Evolutionary conservation across 1,140 invertebrate species (phyloP).

Genomic region (Panagrolaimus sp.): DNA sequence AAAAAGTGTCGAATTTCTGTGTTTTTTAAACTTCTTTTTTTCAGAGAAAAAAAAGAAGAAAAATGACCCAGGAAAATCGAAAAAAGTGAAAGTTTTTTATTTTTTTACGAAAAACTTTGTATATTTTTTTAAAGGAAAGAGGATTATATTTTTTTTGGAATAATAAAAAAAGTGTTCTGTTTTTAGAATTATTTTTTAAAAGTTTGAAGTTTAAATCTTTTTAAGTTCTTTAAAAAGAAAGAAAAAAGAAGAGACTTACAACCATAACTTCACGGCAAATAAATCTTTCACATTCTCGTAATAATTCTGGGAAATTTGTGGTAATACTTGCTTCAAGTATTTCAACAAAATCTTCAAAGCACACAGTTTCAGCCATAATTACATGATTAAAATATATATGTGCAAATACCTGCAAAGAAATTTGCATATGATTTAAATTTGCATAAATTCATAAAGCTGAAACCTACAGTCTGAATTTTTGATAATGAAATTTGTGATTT

Average conservation of each 20-base stretch:
- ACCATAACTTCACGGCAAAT: slow-evolving; percentile 42
- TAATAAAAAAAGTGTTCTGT: neutral
- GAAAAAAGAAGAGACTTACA: slow-evolving; percentile 22
- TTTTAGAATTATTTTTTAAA: no score
- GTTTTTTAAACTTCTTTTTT: no score
- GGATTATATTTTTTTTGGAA: slow-evolving; percentile 9
- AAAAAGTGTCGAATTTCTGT: no score
- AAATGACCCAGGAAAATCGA: neutral
- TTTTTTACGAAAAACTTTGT: neutral
- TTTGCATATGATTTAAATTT: neutral
- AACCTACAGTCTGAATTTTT: slow-evolving; percentile 1
- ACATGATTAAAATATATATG: slow-evolving; percentile 39
- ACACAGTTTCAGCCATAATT: slow-evolving; percentile 32
- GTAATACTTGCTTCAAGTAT: slow-evolving; percentile 31
- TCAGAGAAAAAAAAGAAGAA: no score
- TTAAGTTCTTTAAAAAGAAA: neutral
- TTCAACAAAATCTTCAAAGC: slow-evolving; percentile 44
- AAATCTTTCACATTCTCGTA: slow-evolving; percentile 38
- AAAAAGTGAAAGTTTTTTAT: neutral
- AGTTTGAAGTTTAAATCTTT: no score
- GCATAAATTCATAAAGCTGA: neutral
- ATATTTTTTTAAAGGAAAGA: neutral
- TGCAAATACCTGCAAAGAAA: slow-evolving; percentile 35
- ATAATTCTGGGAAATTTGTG: slow-evolving; percentile 35
- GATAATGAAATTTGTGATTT: slow-evolving; percentile 11